Evolutionary conservation across 1,140 invertebrate species (phyloP), one percentile per base, ranked within the genome.

Genomic region (Heliconius melpomene): DNA sequence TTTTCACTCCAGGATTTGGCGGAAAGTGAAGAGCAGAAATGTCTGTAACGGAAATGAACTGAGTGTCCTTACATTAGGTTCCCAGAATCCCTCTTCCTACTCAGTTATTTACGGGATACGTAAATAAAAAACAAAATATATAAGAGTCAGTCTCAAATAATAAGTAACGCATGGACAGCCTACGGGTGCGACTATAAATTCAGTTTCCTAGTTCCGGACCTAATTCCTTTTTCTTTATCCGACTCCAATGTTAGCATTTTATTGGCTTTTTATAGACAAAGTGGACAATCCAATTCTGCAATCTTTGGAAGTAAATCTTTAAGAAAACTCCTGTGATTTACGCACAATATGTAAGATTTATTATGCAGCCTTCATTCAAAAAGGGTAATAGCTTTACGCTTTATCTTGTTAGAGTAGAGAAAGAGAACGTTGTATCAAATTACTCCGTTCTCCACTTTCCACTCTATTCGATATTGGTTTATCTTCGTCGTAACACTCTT

Each of bases 131-230:
- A 32, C 1, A 46, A 38, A 9, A 46, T 46, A 52, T 57, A 57
- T 52, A 52, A 7, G 2, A 16, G 18, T 11, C 54, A 23, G 54
- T 57, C 54, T 23, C 9, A 23, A n/a, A 38, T 36, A 8, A 2
- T n/a, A 36, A 38, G 18, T 38, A 78, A 50, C 18, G 26, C 79
- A 81, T 86, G 83, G 83, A 74, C 32, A 84, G 46, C 70, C 74
- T 76, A 83, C 78, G 16, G 60, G 66, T 76, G 75, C 74, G 77
- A 82, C 86, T 80, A 86, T 87, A 87, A 87, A 87, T 87, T 83
- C 79, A 83, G 82, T 84, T 87, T 82, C 80, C 81, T 83, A 84
- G 84, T 84, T 86, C 82, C 83, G 76, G 77, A 86, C 71, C 83
- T 85, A 83, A 84, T 83, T 86, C 76, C 79, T 83, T 84, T 84